Evolutionary conservation across 2,113 vertebrate species (phyloP).

Genomic region (Gymnocephalus cernua): DNA sequence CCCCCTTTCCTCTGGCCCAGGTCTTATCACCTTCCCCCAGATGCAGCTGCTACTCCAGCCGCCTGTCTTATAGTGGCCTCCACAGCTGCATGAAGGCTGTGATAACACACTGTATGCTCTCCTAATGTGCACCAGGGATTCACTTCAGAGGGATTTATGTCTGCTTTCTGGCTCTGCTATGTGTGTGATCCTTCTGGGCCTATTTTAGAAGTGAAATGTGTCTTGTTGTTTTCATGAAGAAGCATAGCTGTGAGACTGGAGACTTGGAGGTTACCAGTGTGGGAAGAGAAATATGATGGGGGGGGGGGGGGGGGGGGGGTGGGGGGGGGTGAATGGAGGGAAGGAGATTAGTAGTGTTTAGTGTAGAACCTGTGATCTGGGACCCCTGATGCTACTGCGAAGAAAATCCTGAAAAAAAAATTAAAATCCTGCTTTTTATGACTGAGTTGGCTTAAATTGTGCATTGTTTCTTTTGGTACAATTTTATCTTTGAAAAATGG

Average conservation of each 20-base stretch:
- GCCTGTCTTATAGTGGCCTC: constrained; percentile 61
- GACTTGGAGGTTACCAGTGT: constrained; percentile 23
- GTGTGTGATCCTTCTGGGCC: constrained; percentile 54
- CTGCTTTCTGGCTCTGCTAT: constrained; percentile 38
- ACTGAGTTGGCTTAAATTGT: constrained; percentile 1
- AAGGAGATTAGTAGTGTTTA: constrained; percentile 59
- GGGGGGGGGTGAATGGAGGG: not conserved
- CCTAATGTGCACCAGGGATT: constrained; percentile 54
- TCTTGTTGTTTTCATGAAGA: constrained; percentile 51
- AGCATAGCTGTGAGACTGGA: constrained; percentile 41
- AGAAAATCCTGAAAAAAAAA: constrained; percentile 18
- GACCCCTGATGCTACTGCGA: constrained; percentile 26
- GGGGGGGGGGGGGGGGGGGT: not conserved
- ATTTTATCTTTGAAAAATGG: not conserved
- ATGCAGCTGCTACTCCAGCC: constrained; percentile 62
- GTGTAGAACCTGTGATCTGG: constrained; percentile 46
- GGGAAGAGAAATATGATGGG: constrained; percentile 29
- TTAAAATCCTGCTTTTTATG: constrained; percentile 30
- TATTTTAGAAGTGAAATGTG: constrained; percentile 50
- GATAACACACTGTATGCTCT: constrained; percentile 62
- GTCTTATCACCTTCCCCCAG: constrained; percentile 75
- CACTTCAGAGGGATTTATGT: constrained; percentile 70
- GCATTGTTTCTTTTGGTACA: not conserved
- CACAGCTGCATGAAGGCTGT: constrained; percentile 45
- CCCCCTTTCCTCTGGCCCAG: constrained; percentile 59